Evolutionary conservation across 2,797 vertebrate species (phyloP), one percentile per base, ranked within the genome.

Genomic region (Bovichtus variegatus): DNA sequence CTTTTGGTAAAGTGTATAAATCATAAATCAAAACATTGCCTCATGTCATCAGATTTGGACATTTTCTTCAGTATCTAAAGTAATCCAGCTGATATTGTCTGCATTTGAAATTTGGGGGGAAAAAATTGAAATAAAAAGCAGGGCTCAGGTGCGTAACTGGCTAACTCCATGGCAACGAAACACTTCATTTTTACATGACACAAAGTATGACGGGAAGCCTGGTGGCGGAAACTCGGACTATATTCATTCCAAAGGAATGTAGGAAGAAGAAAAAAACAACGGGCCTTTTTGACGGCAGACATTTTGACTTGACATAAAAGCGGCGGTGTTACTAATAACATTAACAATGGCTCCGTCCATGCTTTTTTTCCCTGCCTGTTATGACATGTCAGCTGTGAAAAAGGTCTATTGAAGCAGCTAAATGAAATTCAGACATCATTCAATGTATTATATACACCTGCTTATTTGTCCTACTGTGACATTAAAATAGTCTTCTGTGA

Each of bases 301-400:
- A 60, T 59, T 74, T 66, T 34, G 46, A 67, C 63, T 18, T 31
- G 11, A 36, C 31, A 19, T 50, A 34, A 58, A 47, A 47, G 6
- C 31, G 18, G 11, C 21, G 36, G 36, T 60, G 46, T 18, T 47
- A 36, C 15, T 34, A 46, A 10, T 69, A 38, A 64, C 6, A 23
- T 34, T 34, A 27, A 51, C 61, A 34, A 51, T 58, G n/a, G 25
- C 62, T 59, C 44, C 3, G 6, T 43, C 43, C 29, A 15, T 36
- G 54, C 54, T 44, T n/a, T 5, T 51, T 31, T 31, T 31, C n/a
- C n/a, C n/a, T n/a, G n/a, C 13, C 12, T 9, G 41, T 18, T n/a
- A 47, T 40, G 19, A 58, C 41, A 50, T 6, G 51, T 57, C 29
- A 44, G 9, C 50, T 15, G 29, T 27, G 25, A n/a, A 49, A 57